Conservation (phyloP, 2,797 vertebrate species). For the Poecilia velifera region DNA sequence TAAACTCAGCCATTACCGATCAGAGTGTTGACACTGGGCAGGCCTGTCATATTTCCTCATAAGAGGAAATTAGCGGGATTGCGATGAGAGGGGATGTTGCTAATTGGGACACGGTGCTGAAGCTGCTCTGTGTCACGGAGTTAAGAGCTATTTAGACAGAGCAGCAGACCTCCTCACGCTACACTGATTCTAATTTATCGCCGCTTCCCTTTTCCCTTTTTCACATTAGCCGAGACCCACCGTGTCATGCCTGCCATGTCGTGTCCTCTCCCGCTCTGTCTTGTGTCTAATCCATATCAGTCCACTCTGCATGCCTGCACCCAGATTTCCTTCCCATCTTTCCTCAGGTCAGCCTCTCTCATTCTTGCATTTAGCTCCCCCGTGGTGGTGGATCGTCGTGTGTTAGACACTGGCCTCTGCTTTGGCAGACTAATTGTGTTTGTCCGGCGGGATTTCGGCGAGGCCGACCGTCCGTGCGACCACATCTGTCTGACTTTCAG, state of each 20-base stretch:
- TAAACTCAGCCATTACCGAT: slow-evolving; percentile 17
- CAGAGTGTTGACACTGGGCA: slow-evolving; percentile 11
- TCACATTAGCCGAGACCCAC: slow-evolving; percentile 9
- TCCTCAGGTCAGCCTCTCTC: slow-evolving; percentile 11
- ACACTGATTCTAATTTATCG: slow-evolving; percentile 27
- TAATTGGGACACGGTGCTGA: slow-evolving; percentile 39
- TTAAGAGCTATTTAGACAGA: slow-evolving; percentile 23
- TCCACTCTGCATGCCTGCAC: slow-evolving; percentile 17
- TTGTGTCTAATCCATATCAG: slow-evolving; percentile 16
- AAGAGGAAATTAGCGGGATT: slow-evolving; percentile 33
- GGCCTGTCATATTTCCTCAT: slow-evolving; percentile 29
- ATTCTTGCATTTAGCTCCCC: slow-evolving; percentile 39
- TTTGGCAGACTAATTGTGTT: slow-evolving; percentile 65
- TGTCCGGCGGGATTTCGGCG: slow-evolving; percentile 37
- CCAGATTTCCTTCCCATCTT: slow-evolving; percentile 21
- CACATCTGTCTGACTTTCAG: slow-evolving; percentile 26
- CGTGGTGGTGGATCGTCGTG: slow-evolving; percentile 64
- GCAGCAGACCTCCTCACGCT: slow-evolving; percentile 8
- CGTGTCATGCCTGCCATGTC: slow-evolving; percentile 7
- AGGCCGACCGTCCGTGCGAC: slow-evolving; percentile 25
- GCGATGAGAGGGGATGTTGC: slow-evolving; percentile 4
- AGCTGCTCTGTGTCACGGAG: slow-evolving; percentile 15
- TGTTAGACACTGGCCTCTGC: slow-evolving; percentile 62
- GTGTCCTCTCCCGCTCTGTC: slow-evolving; percentile 12
- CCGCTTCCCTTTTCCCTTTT: slow-evolving; percentile 11